Evolutionary conservation across 2,888 invertebrate species (phyloP).

Genomic region (Leptopilina syphax): DNA sequence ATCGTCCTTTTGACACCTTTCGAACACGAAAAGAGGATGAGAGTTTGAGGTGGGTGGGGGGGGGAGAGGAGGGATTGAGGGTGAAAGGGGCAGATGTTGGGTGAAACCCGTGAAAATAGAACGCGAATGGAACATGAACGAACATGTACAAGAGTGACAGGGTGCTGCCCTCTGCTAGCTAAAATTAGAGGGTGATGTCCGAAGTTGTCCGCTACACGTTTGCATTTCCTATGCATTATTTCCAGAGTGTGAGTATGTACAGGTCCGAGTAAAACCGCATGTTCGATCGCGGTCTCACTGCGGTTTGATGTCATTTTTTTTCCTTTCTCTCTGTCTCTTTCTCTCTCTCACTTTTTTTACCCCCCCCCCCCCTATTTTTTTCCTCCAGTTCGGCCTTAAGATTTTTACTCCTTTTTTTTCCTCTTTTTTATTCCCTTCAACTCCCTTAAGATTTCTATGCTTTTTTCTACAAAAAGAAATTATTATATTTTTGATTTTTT

Average conservation of each 20-base stretch:
- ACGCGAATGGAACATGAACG: constrained; percentile 55
- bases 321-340: constrained; percentile 18
- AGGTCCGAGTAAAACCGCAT: constrained; percentile 32
- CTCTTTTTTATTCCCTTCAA: too few relatives aligned
- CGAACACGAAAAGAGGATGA: constrained; percentile 7
- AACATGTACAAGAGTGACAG: constrained; percentile 65
- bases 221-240: constrained; percentile 73
- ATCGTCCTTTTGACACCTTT: constrained; percentile 19
- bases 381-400: too few relatives aligned
- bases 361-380: too few relatives aligned
- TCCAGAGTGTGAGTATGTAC: constrained; percentile 57
- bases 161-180: constrained; percentile 68
- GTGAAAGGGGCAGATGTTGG: constrained; percentile 47
- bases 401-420: too few relatives aligned
- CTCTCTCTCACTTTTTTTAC: neutral
- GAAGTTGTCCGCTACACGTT: constrained; percentile 69
- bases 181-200: constrained; percentile 72
- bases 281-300: constrained; percentile 55
- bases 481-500: too few relatives aligned
- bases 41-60: neutral
- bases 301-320: constrained; percentile 24
- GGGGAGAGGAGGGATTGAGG: constrained; percentile 54
- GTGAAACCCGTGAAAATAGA: constrained; percentile 57
- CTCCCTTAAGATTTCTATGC: too few relatives aligned
- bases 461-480: too few relatives aligned